Evolutionary conservation across 1,140 invertebrate species (phyloP), one percentile per base, ranked within the genome.

Genomic region (Penaeus indicus): DNA sequence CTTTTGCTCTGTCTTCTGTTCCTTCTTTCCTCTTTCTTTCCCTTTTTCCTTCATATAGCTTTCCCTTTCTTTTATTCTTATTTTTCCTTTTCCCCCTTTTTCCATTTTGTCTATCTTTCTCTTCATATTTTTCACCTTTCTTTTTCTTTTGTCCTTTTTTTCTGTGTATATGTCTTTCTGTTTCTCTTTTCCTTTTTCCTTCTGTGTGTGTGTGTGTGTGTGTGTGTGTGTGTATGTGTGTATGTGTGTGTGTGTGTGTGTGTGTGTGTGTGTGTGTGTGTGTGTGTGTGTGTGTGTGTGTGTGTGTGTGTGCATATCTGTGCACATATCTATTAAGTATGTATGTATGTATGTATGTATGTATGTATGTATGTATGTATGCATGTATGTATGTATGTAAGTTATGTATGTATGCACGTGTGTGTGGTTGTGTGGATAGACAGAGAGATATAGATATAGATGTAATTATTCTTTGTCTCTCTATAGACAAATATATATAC

Each of bases 171-270:
- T 32, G 16, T 32, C 75, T 77, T 42, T 77, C 75, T 77, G 32
- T 77, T 42, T 77, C 75, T 77, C 75, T 77, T 42, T 77, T 42
- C 54, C n/a, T n/a, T n/a, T n/a, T n/a, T n/a, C n/a, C n/a, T n/a
- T n/a, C n/a, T n/a, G n/a, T n/a, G n/a, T 54, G 11, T 13, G 11
- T 54, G 11, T 10, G 11, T 10, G 11, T 54, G 11, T 10, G 13
- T 54, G 11, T 54, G 13, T 54, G 11, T 54, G 13, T 54, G 11
- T 54, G 11, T 54, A 54, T 54, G 13, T 54, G 8, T 54, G 11
- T 10, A 54, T 54, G 11, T 54, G 11, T 54, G 11, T 54, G 11
- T 13, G 11, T 54, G 11, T 54, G 11, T 54, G 11, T 54, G 11
- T 54, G 11, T 54, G 11, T 54, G 11, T 54, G 11, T 54, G 11